phyloP scores from a whole-genome alignment of 1,140 invertebrate genomes.

The Linepithema humile region DNA sequence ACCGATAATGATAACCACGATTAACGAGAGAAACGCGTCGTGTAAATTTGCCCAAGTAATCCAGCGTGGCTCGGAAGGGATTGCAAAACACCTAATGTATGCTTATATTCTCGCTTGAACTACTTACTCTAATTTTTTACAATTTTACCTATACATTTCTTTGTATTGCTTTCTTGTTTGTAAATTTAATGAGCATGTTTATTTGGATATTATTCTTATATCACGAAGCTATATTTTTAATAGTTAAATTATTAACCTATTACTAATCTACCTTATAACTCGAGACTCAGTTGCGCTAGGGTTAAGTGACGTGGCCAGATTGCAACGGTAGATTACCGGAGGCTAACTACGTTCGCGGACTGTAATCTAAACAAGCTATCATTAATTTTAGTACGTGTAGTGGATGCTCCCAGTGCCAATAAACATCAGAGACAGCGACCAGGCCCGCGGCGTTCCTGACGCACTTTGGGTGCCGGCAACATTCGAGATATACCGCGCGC shows the following conservation, averaged over 20 bases:
- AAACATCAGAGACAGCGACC: constrained; percentile 51
- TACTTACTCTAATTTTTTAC: neutral
- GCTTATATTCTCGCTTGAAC: neutral
- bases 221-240: neutral
- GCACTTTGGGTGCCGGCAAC: constrained; percentile 52
- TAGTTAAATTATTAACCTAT: neutral
- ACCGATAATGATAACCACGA: neutral
- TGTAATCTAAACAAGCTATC: constrained; percentile 52
- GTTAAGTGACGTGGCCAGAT: neutral
- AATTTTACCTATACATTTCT: neutral
- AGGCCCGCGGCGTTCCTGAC: constrained; percentile 24
- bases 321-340: constrained; percentile 13
- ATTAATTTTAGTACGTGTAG: constrained; percentile 54
- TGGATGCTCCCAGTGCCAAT: constrained; percentile 45
- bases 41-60: neutral
- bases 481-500: constrained; percentile 55
- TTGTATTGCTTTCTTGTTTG: too few relatives aligned
- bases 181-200: too few relatives aligned
- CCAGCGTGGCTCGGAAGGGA: neutral
- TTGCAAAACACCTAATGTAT: neutral
- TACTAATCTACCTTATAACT: neutral
- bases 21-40: neutral
- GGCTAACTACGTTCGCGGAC: constrained; percentile 10
- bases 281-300: neutral
- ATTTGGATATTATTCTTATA: neutral